Evolutionary conservation across 2,797 vertebrate species (phyloP), one percentile per base, ranked within the genome.

Genomic region (Danio aesculapii): DNA sequence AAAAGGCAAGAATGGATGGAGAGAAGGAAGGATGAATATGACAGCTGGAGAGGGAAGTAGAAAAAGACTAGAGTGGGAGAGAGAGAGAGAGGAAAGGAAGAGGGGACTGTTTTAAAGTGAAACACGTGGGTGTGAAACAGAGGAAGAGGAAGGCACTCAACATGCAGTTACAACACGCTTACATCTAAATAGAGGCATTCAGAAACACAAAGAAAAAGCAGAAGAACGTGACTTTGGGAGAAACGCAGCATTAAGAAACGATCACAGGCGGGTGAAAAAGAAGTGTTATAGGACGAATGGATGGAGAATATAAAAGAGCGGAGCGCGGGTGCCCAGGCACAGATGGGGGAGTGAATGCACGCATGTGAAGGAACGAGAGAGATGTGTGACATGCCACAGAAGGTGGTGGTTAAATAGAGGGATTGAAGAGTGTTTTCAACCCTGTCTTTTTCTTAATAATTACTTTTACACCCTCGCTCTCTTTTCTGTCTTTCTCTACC

Each of bases 151-250:
- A 79, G 89, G 88, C 85, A 78, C 85, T 90, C 88, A 86, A 88
- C 89, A 85, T 92, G 81, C 89, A 92, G 92, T 93, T 91, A 93
- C 83, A 87, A 78, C 87, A 91, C 87, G 88, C 88, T 84, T 84
- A 85, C 70, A 82, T 83, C 77, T 75, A 74, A 77, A 78, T 61
- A 47, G 64, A 80, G 39, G 53, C 76, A 70, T 81, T 76, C 14
- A 57, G 62, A 58, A 72, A 47, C 69, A 81, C 30, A 17, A 57
- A 50, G 58, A 75, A 62, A 67, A 46, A 30, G 17, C 6, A 59
- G 59, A 50, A 58, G 47, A 68, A 52, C 43, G 46, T 53, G 58
- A 81, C 41, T 72, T 21, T 64, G 41, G 52, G 21, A 39, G 53
- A 72, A 39, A 77, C 63, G 71, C 66, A 74, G 39, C 81, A 80